Conservation (phyloP, 2,888 invertebrate species). For the Lottia gigantea region DNA sequence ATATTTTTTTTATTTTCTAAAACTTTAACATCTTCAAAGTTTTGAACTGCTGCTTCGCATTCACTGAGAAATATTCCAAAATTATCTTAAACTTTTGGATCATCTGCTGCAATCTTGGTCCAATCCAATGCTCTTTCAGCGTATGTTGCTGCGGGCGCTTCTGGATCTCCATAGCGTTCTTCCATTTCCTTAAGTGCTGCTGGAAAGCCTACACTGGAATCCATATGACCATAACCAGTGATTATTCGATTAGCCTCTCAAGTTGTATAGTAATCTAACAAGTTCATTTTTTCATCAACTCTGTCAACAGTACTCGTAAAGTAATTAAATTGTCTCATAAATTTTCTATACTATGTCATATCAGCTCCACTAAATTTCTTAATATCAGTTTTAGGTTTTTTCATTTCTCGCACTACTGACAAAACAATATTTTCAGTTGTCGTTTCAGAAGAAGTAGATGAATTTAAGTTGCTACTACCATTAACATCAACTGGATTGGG, state of each 20-base stretch:
- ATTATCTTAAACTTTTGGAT: slow-evolving; percentile 4
- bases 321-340: slow-evolving; percentile 4
- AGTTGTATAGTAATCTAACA: neutral
- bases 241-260: neutral
- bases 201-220: neutral
- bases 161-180: slow-evolving; percentile 13
- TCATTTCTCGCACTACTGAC: neutral
- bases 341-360: neutral
- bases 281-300: slow-evolving; percentile 9
- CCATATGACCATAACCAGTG: neutral
- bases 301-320: neutral
- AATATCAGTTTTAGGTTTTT: neutral
- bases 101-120: neutral
- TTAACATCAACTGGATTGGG: neutral
- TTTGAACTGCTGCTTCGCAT: neutral
- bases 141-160: slow-evolving; percentile 7
- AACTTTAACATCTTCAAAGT: slow-evolving; percentile 2
- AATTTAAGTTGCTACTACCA: too few relatives aligned
- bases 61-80: slow-evolving; percentile 9
- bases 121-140: slow-evolving; percentile 9
- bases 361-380: neutral
- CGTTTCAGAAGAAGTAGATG: neutral
- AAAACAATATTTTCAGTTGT: neutral
- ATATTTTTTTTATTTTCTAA: neutral
- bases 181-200: slow-evolving; percentile 14